These are phyloP conservation scores for Agelaius phoeniceus DNA, from an alignment of 2,113 vertebrate species.

Conservation along the genomic window DNA sequence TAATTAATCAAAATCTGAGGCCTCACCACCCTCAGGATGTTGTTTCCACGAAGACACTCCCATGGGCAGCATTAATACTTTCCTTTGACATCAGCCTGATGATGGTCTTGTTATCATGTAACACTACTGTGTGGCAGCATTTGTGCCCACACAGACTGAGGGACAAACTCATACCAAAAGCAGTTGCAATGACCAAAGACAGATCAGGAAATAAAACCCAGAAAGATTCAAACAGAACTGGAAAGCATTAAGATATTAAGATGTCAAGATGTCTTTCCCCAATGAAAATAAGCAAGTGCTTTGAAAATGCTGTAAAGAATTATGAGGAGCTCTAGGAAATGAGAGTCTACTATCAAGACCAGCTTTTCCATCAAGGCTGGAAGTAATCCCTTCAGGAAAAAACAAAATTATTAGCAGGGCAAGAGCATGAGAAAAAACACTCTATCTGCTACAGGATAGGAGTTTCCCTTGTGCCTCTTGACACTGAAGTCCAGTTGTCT, in stretches of 20 bases:
- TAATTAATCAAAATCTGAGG: neutral
- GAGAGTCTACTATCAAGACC: neutral
- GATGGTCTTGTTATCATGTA: neutral
- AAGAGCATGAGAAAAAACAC: neutral
- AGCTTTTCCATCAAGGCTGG: neutral
- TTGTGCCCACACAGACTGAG: neutral
- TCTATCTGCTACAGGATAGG: neutral
- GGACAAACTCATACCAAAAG: neutral
- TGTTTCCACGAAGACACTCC: neutral
- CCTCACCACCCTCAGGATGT: neutral
- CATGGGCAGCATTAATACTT: neutral
- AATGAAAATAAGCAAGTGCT: neutral
- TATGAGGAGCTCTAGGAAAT: neutral
- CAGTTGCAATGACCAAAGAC: neutral
- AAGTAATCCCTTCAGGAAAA: neutral
- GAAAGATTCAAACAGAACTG: neutral
- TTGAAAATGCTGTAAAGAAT: neutral
- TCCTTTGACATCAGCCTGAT: neutral
- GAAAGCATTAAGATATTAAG: neutral
- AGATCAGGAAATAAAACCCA: neutral
- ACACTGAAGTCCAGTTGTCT: neutral
- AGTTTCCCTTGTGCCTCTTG: neutral
- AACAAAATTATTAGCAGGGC: neutral
- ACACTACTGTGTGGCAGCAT: neutral
- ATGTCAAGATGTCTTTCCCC: neutral